phyloP scores from a whole-genome alignment of 2,888 invertebrate species.

The Drosophila trichaetosa region DNA sequence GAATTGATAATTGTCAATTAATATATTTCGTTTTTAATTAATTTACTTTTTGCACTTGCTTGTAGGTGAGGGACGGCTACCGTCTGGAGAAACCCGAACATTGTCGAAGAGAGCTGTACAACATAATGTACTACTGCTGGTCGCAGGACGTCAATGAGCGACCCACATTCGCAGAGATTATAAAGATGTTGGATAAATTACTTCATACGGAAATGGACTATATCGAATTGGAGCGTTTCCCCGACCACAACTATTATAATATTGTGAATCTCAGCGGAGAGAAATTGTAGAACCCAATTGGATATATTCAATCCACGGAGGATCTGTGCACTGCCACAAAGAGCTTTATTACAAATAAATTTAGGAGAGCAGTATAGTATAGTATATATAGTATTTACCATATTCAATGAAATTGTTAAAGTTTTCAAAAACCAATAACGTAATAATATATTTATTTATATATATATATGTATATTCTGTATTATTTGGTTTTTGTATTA shows the following conservation, averaged over 20 bases:
- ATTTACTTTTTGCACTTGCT: background rate
- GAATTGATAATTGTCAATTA: rapidly evolving
- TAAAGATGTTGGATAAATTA: slow-evolving; percentile 92
- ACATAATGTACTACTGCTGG: slow-evolving; percentile 99
- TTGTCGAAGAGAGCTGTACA: slow-evolving; percentile 95
- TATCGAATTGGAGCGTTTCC: slow-evolving; percentile 95
- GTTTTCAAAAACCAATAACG: slow-evolving; percentile 7
- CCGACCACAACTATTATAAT: slow-evolving; percentile 96
- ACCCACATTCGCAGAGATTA: slow-evolving; percentile 93
- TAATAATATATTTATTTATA: slow-evolving; percentile 34
- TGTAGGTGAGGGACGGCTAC: slow-evolving; percentile 93
- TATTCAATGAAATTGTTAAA: slow-evolving; percentile 1
- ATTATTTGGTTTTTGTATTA: background rate
- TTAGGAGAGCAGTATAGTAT: slow-evolving; percentile 21
- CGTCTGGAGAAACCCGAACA: slow-evolving; percentile 97
- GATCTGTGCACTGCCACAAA: slow-evolving; percentile 64
- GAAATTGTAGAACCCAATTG: slow-evolving; percentile 86
- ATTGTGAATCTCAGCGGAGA: slow-evolving; percentile 94
- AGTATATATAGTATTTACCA: slow-evolving; percentile 9
- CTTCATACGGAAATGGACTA: slow-evolving; percentile 96
- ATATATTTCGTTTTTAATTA: background rate
- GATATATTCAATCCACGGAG: background rate
- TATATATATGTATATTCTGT: slow-evolving; percentile 1
- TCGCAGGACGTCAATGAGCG: slow-evolving; percentile 92
- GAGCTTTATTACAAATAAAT: slow-evolving; percentile 63